Evolutionary conservation across 2,113 vertebrate genomes (phyloP), one percentile per base, ranked within the genome.

Genomic region (Brienomyrus longianalis): DNA sequence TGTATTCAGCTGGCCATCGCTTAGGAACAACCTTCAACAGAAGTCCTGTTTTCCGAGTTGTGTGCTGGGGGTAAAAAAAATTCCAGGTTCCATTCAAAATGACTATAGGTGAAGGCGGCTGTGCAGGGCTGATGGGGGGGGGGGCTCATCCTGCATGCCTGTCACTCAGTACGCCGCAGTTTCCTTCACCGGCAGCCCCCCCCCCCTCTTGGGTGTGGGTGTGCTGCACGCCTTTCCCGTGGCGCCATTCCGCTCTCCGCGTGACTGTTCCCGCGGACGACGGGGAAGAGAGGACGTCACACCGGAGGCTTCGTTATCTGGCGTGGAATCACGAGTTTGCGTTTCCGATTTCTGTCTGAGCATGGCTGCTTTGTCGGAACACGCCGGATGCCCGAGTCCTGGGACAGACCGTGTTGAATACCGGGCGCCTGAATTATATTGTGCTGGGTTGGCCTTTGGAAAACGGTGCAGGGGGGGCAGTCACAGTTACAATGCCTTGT

Each of bases 401-500:
- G 39, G 43, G 39, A 23, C 45, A 47, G 45, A 84, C 83, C 83
- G 10, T 13, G 83, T 27, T 45, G 77, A 83, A 83, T 45, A 39
- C 31, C 77, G 15, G 43, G 43, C 39, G 43, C 19, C 77, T 83
- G 31, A 19, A 23, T 48, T 48, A n/a, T 39, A n/a, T 23, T 21
- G 6, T n/a, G 83, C 43, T 84, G 83, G 45, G 23, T 48, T 48
- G 83, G 83, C 8, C 9, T 84, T 84, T 47, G 45, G 80, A 45
- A 43, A 84, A 84, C n/a, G 43, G 56, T 56, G 5, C 6, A n/a
- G 3, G n/a, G 59, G 59, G n/a, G n/a, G 31, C 70, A 43, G 74
- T 80, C 35, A 80, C 31, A 23, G 52, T 62, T n/a, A 62, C 56
- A 88, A 3, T 90, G 92, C 93, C 89, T 88, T 45, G 90, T 89